A percentile compares a stretch with the other conserved stretches of the same genome.
phyloP scores from a whole-genome alignment of 2,113 vertebrate genomes.

The Motacilla tschutschensis region DNA sequence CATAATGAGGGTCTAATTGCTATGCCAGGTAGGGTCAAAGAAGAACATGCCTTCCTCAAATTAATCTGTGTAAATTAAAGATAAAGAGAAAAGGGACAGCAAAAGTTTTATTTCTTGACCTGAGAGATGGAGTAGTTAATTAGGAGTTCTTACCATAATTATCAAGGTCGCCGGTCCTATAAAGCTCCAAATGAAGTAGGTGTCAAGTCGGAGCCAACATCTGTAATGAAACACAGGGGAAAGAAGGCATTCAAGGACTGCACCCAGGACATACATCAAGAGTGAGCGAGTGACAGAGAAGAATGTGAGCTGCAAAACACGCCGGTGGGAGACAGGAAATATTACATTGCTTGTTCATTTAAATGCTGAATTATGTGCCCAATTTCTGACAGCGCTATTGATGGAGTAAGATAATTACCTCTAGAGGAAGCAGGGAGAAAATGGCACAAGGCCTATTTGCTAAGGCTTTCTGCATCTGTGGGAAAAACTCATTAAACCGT shows the following conservation, averaged over 20 bases:
- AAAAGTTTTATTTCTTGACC: constrained; percentile 79
- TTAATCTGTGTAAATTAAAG: constrained; percentile 71
- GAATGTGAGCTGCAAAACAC: constrained; percentile 74
- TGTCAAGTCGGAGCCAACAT: constrained; percentile 98
- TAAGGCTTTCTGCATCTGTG: constrained; percentile 47
- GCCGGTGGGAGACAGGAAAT: constrained; percentile 76
- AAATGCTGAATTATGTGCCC: constrained; percentile 83
- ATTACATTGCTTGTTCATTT: constrained; percentile 80
- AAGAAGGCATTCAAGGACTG: constrained; percentile 73
- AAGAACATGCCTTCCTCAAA: constrained; percentile 69
- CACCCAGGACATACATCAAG: constrained; percentile 75
- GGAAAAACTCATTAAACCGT: not conserved
- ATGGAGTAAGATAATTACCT: constrained; percentile 82
- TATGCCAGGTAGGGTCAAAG: constrained; percentile 61
- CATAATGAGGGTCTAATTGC: constrained; percentile 61
- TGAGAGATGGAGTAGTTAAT: constrained; percentile 83
- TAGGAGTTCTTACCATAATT: constrained; percentile 95
- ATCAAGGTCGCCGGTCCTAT: constrained; percentile 98
- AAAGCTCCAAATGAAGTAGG: constrained; percentile 99
- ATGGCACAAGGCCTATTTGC: constrained; percentile 59
- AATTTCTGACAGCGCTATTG: constrained; percentile 78
- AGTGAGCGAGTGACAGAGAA: constrained; percentile 76
- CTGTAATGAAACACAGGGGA: constrained; percentile 81
- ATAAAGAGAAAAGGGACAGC: constrained; percentile 49
- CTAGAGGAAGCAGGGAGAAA: constrained; percentile 68